These are phyloP conservation scores for Odontocerum albicorne DNA, from an alignment of 2,888 invertebrate species.

Conservation along the genomic window DNA sequence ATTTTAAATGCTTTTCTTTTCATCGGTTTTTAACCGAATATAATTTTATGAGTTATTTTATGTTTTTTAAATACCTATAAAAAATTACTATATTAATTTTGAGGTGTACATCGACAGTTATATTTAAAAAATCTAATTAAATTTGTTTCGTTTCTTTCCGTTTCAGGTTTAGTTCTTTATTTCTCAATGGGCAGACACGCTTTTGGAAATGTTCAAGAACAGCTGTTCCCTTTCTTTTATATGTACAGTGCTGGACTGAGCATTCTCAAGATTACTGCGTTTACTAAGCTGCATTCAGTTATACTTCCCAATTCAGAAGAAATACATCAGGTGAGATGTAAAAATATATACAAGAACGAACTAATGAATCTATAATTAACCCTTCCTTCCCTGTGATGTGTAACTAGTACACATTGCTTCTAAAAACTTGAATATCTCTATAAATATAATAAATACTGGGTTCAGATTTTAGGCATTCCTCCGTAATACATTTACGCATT, in stretches of 20 bases:
- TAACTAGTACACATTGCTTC: too few relatives aligned
- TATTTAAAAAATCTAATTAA: background rate
- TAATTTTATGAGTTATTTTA: too few relatives aligned
- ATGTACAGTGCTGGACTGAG: slow-evolving; percentile 75
- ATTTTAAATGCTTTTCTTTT: too few relatives aligned
- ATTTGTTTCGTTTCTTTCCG: slow-evolving; percentile 16
- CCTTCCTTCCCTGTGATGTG: too few relatives aligned
- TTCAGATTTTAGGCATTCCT: too few relatives aligned
- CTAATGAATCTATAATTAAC: too few relatives aligned
- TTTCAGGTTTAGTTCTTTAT: slow-evolving; percentile 79
- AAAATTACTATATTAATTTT: too few relatives aligned
- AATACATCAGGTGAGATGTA: slow-evolving; percentile 52
- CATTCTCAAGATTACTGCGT: slow-evolving; percentile 70
- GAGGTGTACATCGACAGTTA: background rate
- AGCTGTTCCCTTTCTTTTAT: slow-evolving; percentile 86
- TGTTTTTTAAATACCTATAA: too few relatives aligned
- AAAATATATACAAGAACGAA: background rate
- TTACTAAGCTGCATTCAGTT: slow-evolving; percentile 63
- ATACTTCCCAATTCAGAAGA: slow-evolving; percentile 52
- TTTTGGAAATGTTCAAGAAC: slow-evolving; percentile 85
- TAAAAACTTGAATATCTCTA: too few relatives aligned
- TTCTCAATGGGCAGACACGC: slow-evolving; percentile 83
- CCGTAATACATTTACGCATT: too few relatives aligned
- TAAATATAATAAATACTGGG: too few relatives aligned
- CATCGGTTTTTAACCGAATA: too few relatives aligned